These are phyloP conservation scores for Sphyrna mokarran DNA, from an alignment of 2,113 vertebrate species.

Conservation along the genomic window DNA sequence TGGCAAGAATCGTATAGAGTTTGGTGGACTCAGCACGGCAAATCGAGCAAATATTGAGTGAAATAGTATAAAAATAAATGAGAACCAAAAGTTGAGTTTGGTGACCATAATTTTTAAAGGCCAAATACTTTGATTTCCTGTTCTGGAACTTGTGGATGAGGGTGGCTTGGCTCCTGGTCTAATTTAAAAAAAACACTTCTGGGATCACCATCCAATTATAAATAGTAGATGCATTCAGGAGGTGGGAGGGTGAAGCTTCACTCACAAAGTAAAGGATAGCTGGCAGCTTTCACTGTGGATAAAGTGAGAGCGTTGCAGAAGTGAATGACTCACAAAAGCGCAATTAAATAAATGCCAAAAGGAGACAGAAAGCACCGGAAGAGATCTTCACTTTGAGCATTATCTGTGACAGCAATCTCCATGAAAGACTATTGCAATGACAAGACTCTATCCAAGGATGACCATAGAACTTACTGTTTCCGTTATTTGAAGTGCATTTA, in stretches of 20 bases:
- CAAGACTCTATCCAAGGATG: background rate
- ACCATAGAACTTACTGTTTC: background rate
- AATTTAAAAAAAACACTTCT: background rate
- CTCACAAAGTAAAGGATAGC: background rate
- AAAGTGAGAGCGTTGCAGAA: background rate
- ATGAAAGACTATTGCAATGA: background rate
- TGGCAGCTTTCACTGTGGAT: background rate
- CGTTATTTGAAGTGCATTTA: background rate
- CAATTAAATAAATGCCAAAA: background rate
- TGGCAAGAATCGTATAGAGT: background rate
- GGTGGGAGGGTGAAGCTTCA: background rate
- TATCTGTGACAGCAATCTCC: background rate
- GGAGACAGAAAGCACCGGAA: background rate
- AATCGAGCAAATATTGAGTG: background rate
- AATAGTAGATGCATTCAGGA: background rate
- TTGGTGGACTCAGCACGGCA: background rate
- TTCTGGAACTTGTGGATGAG: background rate
- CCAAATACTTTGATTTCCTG: background rate
- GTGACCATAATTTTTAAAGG: background rate
- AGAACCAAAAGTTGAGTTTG: background rate
- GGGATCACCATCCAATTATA: background rate
- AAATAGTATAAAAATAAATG: background rate
- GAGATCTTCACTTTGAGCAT: background rate
- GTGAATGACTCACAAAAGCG: background rate
- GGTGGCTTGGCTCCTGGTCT: background rate